phyloP scores from a whole-genome alignment of 2,888 invertebrate genomes.

The Myathropa florea region DNA sequence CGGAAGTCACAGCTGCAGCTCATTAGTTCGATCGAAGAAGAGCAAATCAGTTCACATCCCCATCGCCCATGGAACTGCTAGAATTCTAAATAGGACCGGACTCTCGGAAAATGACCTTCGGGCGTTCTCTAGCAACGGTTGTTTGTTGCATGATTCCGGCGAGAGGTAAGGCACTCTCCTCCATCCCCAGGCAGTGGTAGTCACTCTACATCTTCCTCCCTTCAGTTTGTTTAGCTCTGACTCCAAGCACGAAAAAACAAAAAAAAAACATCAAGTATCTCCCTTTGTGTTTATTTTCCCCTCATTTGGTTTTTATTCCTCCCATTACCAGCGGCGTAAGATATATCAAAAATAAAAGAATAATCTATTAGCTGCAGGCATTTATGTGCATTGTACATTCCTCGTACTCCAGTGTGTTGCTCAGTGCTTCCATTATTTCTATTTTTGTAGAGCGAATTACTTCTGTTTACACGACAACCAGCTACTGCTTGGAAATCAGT shows the following conservation, averaged over 20 bases:
- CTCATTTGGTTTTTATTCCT: background rate
- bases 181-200: background rate
- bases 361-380: conserved; percentile 44
- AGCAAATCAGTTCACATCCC: conserved; percentile 73
- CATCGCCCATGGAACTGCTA: conserved; percentile 74
- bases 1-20: conserved; percentile 73
- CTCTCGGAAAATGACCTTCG: conserved; percentile 70
- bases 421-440: conserved; percentile 61
- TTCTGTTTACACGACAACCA: conserved; percentile 74
- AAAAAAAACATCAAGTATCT: background rate
- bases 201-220: conserved; percentile 1
- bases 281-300: conserved; percentile 3
- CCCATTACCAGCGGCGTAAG: conserved; percentile 27
- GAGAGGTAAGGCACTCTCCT: conserved; percentile 35
- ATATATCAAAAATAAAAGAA: conserved; percentile 5
- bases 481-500: conserved; percentile 71
- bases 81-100: conserved; percentile 74
- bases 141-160: conserved; percentile 25
- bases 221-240: conserved; percentile 31
- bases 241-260: background rate
- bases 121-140: conserved; percentile 42
- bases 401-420: conserved; percentile 37
- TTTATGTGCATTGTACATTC: conserved; percentile 6
- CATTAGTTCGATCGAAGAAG: conserved; percentile 68
- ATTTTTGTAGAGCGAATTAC: conserved; percentile 73